Evolutionary conservation across 2,113 vertebrate genomes (phyloP), one percentile per base, ranked within the genome.

Genomic region (Podarcis muralis): DNA sequence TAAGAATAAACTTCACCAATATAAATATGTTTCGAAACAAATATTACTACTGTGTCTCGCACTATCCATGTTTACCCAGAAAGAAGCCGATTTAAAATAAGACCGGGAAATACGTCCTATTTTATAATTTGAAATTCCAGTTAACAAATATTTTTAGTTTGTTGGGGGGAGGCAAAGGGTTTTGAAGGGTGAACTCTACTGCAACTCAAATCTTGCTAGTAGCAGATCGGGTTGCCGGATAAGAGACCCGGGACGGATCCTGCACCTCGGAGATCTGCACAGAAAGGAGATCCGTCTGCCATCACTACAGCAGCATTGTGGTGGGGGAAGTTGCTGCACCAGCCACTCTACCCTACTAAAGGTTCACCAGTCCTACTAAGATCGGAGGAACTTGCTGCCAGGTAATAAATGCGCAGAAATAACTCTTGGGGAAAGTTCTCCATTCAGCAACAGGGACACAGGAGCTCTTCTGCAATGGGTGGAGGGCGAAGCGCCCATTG

Each of bases 361-460:
- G 3, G 35, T 9, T 40, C 40, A 37, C 18, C 16, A 8, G 72
- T 37, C 32, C 72, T 20, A 22, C 74, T 22, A 20, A 43, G 37
- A 22, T 32, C 53, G 11, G 23, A 20, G n/a, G 20, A 23, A 2
- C 57, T 81, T 81, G 32, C 30, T 59, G 7, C 16, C 53, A 81
- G 7, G 30, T 75, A 43, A 5, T 62, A 77, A 72, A 5, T 16
- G n/a, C n/a, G 37, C 9, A 43, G 4, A 16, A 62, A 22, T 25
- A 23, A 30, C 1, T 18, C 6, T 3, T n/a, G 11, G 25, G 23
- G 5, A 13, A 32, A 11, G 1, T 6, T 37, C 1, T 7, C 37
- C 75, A 43, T 43, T 43, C 75, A 2, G 9, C 22, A 77, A 37
- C 12, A 27, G 23, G 30, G 23, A 37, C 43, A 27, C 37, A 43